Base-by-base conservation (phyloP, 2,113 vertebrate genomes). In the Murina feae region DNA sequence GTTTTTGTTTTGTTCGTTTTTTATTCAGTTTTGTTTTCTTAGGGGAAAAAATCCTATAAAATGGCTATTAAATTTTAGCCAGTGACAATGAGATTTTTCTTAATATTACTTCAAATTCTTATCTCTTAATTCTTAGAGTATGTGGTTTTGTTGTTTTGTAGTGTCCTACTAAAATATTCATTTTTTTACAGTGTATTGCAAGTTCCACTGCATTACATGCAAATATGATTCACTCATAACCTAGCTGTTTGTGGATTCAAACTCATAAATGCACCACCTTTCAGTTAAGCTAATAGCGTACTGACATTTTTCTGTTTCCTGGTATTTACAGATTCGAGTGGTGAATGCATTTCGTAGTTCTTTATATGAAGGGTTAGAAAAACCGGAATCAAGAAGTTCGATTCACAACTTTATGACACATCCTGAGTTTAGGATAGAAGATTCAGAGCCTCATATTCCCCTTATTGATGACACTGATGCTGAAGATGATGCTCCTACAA, bases 281-380 rank as follows among this genome's bases (percentile, higher is more conserved):
- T 96, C 69, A 75, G 74, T 49, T 55, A 96, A 92, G 82, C 74
- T 37, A 44, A 65, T 96, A 63, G 53, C 17, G 23, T 78, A 79
- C 66, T 98, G 90, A 98, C 88, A 53, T 6, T 23, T 10, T 55
- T 91, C 75, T 98, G 37, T 86, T 96, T 95, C 89, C 93, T 98
- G 85, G 95, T 93, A 74, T 97, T 97, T 96, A 69, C 99, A 99
- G 99, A 99, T 99, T 98, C 99, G 99, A 98, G 99, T 99, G 99
- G 99, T 99, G 99, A 99, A 99, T 99, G 99, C 99, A 98, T 99
- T 99, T 99, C 99, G 99, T 99, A 99, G 99, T 99, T 99, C 99
- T 98, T 98, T 99, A 98, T 99, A 99, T 90, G 99, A 99, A 99
- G 99, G 99, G 97, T 98, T 99, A 97, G 99, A 99, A 98, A 99